Evolutionary conservation across 1,140 invertebrate genomes (phyloP).

Genomic region (Pantala flavescens): DNA sequence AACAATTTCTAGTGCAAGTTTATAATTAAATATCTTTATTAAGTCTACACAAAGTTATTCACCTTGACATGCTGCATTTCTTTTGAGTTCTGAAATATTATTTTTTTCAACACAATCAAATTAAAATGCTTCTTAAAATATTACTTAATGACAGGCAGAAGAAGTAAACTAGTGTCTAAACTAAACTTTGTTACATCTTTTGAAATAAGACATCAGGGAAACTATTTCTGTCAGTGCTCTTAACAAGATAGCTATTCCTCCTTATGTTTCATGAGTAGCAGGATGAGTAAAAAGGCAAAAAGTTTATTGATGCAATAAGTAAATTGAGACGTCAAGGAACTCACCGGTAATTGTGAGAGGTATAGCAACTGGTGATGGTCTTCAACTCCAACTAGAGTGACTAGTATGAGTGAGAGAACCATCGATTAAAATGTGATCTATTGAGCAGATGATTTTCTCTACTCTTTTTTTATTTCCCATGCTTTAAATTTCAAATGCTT

Average conservation of each 20-base stretch:
- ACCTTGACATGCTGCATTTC: too few relatives aligned
- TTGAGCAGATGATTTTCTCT: neutral
- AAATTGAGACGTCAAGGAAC: neutral
- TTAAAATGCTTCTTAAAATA: too few relatives aligned
- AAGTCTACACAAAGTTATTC: too few relatives aligned
- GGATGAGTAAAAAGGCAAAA: neutral
- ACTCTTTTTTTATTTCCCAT: neutral
- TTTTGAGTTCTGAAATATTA: too few relatives aligned
- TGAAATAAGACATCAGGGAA: too few relatives aligned
- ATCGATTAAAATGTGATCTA: slow-evolving; percentile 13
- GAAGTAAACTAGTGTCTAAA: neutral
- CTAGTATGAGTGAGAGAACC: slow-evolving; percentile 15
- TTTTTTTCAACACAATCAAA: too few relatives aligned
- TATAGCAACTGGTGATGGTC: slow-evolving; percentile 15
- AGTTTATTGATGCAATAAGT: neutral
- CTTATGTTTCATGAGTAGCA: too few relatives aligned
- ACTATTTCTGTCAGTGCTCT: too few relatives aligned
- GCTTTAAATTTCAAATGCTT: neutral
- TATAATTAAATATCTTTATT: too few relatives aligned
- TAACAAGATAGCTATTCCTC: too few relatives aligned
- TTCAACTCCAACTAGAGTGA: slow-evolving; percentile 13
- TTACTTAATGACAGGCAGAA: neutral
- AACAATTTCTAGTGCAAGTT: neutral
- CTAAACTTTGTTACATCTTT: too few relatives aligned
- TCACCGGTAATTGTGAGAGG: neutral